Conservation (phyloP, 1,140 invertebrate genomes). For the Mizuhopecten yessoensis region DNA sequence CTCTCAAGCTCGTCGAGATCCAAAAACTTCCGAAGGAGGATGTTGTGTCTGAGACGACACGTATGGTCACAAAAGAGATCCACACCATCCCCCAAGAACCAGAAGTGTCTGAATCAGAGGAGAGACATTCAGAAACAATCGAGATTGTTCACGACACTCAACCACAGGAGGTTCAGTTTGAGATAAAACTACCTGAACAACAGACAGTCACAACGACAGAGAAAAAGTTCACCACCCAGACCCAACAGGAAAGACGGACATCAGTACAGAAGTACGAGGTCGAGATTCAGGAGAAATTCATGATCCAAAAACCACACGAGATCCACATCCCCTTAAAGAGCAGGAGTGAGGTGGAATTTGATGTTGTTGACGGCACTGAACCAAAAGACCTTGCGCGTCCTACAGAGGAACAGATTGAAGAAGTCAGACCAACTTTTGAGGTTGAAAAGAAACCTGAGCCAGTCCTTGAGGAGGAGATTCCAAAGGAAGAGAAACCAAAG, state of each 20-base stretch:
- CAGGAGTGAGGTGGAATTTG: slow-evolving; percentile 67
- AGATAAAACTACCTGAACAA: slow-evolving; percentile 69
- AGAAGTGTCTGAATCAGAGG: slow-evolving; percentile 54
- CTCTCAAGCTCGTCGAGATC: slow-evolving; percentile 67
- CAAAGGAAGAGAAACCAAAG: slow-evolving; percentile 49
- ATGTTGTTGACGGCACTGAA: slow-evolving; percentile 53
- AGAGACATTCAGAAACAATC: slow-evolving; percentile 78
- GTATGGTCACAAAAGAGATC: slow-evolving; percentile 68
- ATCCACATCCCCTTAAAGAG: slow-evolving; percentile 73
- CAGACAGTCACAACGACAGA: slow-evolving; percentile 59
- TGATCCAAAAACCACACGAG: slow-evolving; percentile 73
- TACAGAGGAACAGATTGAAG: slow-evolving; percentile 73
- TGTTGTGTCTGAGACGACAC: slow-evolving; percentile 71
- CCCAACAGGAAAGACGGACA: slow-evolving; percentile 58
- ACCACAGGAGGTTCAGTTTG: slow-evolving; percentile 69
- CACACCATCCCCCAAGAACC: slow-evolving; percentile 51
- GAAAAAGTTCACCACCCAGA: slow-evolving; percentile 55
- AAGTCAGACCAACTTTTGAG: slow-evolving; percentile 70
- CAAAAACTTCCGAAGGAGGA: slow-evolving; percentile 72
- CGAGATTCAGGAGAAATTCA: slow-evolving; percentile 75
- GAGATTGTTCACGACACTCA: slow-evolving; percentile 71
- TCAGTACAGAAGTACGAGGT: slow-evolving; percentile 77
- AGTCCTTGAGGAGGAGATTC: slow-evolving; percentile 43
- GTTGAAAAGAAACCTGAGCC: slow-evolving; percentile 53
- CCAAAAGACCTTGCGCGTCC: slow-evolving; percentile 70